These are phyloP conservation scores for Chinchilla lanigera DNA, from an alignment of 2,113 vertebrate genomes.

Conservation along the genomic window DNA sequence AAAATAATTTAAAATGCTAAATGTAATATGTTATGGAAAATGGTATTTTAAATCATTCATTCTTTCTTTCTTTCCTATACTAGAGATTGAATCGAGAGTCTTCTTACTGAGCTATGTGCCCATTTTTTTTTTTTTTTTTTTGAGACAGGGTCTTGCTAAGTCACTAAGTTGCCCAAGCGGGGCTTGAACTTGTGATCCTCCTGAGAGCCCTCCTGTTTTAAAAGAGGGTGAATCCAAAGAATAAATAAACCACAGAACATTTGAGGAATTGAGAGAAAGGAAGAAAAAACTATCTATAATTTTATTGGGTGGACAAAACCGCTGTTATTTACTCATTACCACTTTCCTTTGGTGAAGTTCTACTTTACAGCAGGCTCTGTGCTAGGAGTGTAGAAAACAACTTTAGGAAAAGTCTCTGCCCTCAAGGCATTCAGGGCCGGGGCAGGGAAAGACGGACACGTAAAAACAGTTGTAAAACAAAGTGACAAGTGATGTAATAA, in stretches of 20 bases:
- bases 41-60: not conserved
- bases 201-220: not conserved
- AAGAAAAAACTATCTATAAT: not conserved
- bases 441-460: not conserved
- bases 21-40: constrained; percentile 16
- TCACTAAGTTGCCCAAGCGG: not conserved
- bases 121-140: not conserved
- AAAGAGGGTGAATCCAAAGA: not conserved
- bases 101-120: not conserved
- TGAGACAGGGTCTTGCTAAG: not conserved
- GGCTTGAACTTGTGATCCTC: not conserved
- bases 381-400: not conserved
- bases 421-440: constrained; percentile 9
- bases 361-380: not conserved
- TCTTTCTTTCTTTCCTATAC: not conserved
- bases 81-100: not conserved
- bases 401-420: constrained; percentile 30
- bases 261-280: not conserved
- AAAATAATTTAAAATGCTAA: constrained; percentile 48
- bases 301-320: not conserved
- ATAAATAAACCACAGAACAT: constrained; percentile 13
- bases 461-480: constrained; percentile 3
- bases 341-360: constrained; percentile 33
- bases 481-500: not conserved
- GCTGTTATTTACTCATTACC: not conserved